These are phyloP conservation scores for Choristoneura fumiferana DNA, from an alignment of 1,140 invertebrate species.

Conservation along the genomic window DNA sequence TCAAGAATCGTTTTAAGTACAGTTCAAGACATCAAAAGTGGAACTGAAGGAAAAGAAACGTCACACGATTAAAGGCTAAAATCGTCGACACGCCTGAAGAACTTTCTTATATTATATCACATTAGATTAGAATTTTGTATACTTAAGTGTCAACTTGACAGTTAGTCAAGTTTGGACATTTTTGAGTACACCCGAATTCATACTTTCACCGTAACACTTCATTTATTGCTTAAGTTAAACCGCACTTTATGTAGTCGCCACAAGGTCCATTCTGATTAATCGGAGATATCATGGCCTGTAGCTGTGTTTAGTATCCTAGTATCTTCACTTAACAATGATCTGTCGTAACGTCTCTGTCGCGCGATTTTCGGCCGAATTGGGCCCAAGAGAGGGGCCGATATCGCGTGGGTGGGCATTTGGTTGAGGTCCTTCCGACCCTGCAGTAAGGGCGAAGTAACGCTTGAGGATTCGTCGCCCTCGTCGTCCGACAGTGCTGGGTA, in stretches of 20 bases:
- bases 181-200: slow-evolving; percentile 14
- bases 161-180: slow-evolving; percentile 24
- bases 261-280: slow-evolving; percentile 36
- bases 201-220: slow-evolving; percentile 21
- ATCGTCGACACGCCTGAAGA: slow-evolving; percentile 8
- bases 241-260: slow-evolving; percentile 7
- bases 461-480: slow-evolving; percentile 78
- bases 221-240: slow-evolving; percentile 5
- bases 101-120: slow-evolving; percentile 57
- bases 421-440: slow-evolving; percentile 76
- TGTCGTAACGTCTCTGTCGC: slow-evolving; percentile 65
- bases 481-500: slow-evolving; percentile 79
- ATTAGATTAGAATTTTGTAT: slow-evolving; percentile 74
- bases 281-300: slow-evolving; percentile 61
- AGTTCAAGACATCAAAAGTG: slow-evolving; percentile 61
- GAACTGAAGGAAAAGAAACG: slow-evolving; percentile 48
- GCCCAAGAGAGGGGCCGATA: slow-evolving; percentile 54
- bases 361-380: slow-evolving; percentile 62
- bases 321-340: slow-evolving; percentile 59
- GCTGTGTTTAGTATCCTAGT: slow-evolving; percentile 62
- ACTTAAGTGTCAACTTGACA: slow-evolving; percentile 35
- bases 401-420: slow-evolving; percentile 63
- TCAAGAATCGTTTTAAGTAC: slow-evolving; percentile 36
- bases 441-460: slow-evolving; percentile 79
- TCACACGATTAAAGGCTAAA: slow-evolving; percentile 12